phyloP scores from a whole-genome alignment of 2,888 invertebrate species.

The Hedychridium roseum region DNA sequence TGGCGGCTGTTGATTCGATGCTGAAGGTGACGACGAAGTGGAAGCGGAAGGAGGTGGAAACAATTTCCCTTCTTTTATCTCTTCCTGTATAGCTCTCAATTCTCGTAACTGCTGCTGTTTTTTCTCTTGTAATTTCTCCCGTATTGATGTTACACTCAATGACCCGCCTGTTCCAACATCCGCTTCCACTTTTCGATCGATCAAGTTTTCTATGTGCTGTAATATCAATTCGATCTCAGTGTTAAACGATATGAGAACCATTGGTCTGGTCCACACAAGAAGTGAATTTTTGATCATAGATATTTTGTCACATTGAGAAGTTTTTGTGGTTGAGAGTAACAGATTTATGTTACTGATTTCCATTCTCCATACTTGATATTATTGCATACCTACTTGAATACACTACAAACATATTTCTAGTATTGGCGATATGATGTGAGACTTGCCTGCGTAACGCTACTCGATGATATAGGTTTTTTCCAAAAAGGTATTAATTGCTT shows the following conservation, averaged over 20 bases:
- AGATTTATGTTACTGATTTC: too few species aligned
- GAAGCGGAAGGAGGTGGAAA: constrained; percentile 72
- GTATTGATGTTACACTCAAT: constrained; percentile 67
- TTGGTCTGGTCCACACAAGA: too few species aligned
- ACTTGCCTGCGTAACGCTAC: constrained; percentile 56
- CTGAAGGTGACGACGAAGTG: constrained; percentile 52
- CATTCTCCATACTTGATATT: too few species aligned
- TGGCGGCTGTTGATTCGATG: constrained; percentile 64
- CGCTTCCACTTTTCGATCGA: constrained; percentile 78
- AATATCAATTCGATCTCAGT: too few species aligned
- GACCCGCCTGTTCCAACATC: constrained; percentile 79
- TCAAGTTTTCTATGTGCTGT: too few species aligned
- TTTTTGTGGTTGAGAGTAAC: too few species aligned
- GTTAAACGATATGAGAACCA: too few species aligned
- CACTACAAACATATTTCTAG: too few species aligned
- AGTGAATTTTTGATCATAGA: too few species aligned
- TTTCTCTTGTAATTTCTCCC: constrained; percentile 86
- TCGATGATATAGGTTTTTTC: constrained; percentile 75
- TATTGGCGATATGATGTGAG: too few species aligned
- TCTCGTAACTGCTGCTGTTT: constrained; percentile 88
- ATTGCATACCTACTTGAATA: too few species aligned
- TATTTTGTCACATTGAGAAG: too few species aligned
- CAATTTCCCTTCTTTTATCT: constrained; percentile 84
- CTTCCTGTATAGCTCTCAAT: constrained; percentile 82
- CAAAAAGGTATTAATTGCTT: constrained; percentile 72